phyloP scores from a whole-genome alignment of 1,140 invertebrate species.

The Vanessa tameamea region DNA sequence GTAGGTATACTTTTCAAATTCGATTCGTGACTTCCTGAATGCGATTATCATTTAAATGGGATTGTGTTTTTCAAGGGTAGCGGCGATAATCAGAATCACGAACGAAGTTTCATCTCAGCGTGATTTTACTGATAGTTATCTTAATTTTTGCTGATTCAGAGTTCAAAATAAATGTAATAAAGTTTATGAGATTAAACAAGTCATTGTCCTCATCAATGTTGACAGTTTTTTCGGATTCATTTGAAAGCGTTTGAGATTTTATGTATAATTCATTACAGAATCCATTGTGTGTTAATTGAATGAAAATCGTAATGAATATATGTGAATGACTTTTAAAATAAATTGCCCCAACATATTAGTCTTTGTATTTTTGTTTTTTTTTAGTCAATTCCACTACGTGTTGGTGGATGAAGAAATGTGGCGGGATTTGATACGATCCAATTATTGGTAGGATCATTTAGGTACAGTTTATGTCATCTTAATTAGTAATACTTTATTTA shows the following conservation, averaged over 20 bases:
- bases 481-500: too few relatives aligned
- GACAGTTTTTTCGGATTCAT: background rate
- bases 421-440: too few relatives aligned
- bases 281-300: constrained; percentile 5
- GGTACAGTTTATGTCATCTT: too few relatives aligned
- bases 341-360: background rate
- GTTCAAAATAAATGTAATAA: background rate
- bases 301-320: background rate
- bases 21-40: constrained; percentile 24
- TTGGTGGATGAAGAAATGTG: too few relatives aligned
- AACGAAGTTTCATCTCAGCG: constrained; percentile 6
- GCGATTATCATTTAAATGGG: constrained; percentile 30
- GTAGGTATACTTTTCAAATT: constrained; percentile 5
- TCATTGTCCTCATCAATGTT: background rate
- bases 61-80: constrained; percentile 1
- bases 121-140: constrained; percentile 12
- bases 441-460: too few relatives aligned
- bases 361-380: too few relatives aligned
- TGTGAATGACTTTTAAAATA: background rate
- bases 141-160: constrained; percentile 1
- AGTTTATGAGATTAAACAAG: constrained; percentile 3
- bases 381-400: too few relatives aligned
- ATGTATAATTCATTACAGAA: background rate
- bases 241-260: background rate
- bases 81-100: background rate